Evolutionary conservation across 2,888 invertebrate species (phyloP).

Genomic region (Allygus modestus): DNA sequence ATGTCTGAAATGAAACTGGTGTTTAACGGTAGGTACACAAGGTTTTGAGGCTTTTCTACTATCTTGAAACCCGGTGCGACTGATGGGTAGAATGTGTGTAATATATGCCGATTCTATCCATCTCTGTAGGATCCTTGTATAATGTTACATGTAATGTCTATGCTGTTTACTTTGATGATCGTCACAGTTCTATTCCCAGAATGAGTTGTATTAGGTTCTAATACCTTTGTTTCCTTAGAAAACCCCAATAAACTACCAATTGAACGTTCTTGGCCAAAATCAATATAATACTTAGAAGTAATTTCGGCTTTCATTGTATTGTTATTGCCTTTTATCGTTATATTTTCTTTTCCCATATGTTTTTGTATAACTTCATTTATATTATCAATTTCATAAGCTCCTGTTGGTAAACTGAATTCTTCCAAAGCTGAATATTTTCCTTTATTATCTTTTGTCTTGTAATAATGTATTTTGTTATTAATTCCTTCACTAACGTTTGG

Average conservation of each 20-base stretch:
- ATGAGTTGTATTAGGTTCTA: conserved; percentile 1
- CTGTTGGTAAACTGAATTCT: not conserved
- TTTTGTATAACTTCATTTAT: conserved; percentile 25
- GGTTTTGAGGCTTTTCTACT: conserved; percentile 36
- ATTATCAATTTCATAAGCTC: conserved; percentile 40
- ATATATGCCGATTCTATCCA: conserved; percentile 35
- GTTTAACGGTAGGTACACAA: conserved; percentile 43
- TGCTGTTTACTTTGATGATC: conserved; percentile 34
- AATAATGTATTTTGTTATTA: conserved; percentile 24
- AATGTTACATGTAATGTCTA: conserved; percentile 51
- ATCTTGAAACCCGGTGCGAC: conserved; percentile 47
- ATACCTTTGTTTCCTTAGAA: not conserved
- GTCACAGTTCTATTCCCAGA: not conserved
- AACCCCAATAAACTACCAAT: conserved; percentile 18
- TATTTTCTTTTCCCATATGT: conserved; percentile 36
- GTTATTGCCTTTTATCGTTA: conserved; percentile 36
- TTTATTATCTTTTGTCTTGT: not conserved
- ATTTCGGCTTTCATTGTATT: conserved; percentile 15
- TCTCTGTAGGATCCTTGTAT: conserved; percentile 33
- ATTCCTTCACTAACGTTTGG: conserved; percentile 37
- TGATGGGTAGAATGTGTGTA: conserved; percentile 29
- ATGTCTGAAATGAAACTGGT: conserved; percentile 33
- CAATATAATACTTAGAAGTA: conserved; percentile 12
- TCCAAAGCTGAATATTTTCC: not conserved
- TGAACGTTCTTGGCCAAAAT: conserved; percentile 10